phyloP scores from a whole-genome alignment of 2,888 invertebrate species.

The Lithophane leautieri region DNA sequence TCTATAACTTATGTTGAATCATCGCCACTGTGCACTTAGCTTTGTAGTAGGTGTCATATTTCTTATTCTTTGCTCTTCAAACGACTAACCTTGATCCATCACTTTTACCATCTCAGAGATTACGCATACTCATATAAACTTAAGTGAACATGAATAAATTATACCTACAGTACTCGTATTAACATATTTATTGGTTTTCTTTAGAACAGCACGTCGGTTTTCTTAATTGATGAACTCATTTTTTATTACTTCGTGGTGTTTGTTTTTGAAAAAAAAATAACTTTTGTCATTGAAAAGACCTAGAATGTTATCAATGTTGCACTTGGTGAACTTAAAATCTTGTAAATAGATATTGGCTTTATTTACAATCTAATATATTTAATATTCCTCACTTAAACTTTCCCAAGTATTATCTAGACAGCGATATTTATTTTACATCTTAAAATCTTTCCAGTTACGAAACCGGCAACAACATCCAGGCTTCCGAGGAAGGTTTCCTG shows the following conservation, averaged over 20 bases:
- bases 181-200: constrained; percentile 14
- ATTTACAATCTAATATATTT: not conserved
- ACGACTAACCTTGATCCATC: constrained; percentile 51
- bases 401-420: not conserved
- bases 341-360: not conserved
- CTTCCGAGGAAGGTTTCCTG: constrained; percentile 94
- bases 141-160: constrained; percentile 53
- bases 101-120: constrained; percentile 46
- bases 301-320: not conserved
- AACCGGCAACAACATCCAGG: constrained; percentile 95
- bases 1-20: not conserved
- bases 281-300: not conserved
- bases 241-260: not conserved
- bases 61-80: constrained; percentile 24
- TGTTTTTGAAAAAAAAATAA: not conserved
- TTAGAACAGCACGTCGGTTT: constrained; percentile 1
- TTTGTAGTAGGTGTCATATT: not conserved
- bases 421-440: not conserved
- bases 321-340: not conserved
- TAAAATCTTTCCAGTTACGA: constrained; percentile 91
- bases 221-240: constrained; percentile 5
- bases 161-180: not conserved
- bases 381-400: not conserved
- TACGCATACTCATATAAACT: constrained; percentile 39
- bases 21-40: constrained; percentile 4